Conservation (phyloP, 1,140 invertebrate species). For the Atta colombica region DNA sequence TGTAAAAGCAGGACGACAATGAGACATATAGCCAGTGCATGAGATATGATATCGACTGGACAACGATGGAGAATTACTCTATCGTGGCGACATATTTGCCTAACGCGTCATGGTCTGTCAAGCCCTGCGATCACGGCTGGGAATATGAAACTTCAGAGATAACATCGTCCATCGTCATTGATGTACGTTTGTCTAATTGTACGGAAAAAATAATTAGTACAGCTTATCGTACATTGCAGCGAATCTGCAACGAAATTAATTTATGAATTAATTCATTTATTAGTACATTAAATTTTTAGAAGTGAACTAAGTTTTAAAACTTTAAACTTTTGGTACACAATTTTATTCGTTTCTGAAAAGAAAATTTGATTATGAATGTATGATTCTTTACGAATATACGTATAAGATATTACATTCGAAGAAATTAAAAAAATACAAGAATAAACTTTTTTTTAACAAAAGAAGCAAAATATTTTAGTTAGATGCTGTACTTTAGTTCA, state of each 20-base stretch:
- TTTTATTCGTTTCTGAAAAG: not conserved
- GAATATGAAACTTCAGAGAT: slow-evolving; percentile 91
- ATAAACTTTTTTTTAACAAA: not conserved
- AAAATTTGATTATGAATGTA: not conserved
- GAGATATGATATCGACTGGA: slow-evolving; percentile 92
- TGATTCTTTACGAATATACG: not conserved
- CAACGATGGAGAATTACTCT: slow-evolving; percentile 80
- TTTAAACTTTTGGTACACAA: not conserved
- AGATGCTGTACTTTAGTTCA: not conserved
- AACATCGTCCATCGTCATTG: slow-evolving; percentile 92
- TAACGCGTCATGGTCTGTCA: slow-evolving; percentile 88
- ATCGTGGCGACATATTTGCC: slow-evolving; percentile 80
- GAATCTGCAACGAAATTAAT: not conserved
- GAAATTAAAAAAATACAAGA: not conserved
- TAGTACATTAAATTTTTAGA: not conserved
- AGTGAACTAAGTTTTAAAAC: not conserved
- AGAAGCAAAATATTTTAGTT: not conserved
- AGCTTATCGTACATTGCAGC: not conserved
- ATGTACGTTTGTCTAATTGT: slow-evolving; percentile 88
- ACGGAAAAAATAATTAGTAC: not conserved
- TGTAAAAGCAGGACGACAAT: slow-evolving; percentile 80
- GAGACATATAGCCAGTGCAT: slow-evolving; percentile 88
- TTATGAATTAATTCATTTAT: not conserved
- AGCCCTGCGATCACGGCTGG: slow-evolving; percentile 92
- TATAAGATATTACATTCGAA: not conserved